Percentiles rank a stretch among this genome's conserved stretches.
These are phyloP conservation scores for Apeira syringaria DNA, from an alignment of 2,888 invertebrate genomes.

Conservation along the genomic window DNA sequence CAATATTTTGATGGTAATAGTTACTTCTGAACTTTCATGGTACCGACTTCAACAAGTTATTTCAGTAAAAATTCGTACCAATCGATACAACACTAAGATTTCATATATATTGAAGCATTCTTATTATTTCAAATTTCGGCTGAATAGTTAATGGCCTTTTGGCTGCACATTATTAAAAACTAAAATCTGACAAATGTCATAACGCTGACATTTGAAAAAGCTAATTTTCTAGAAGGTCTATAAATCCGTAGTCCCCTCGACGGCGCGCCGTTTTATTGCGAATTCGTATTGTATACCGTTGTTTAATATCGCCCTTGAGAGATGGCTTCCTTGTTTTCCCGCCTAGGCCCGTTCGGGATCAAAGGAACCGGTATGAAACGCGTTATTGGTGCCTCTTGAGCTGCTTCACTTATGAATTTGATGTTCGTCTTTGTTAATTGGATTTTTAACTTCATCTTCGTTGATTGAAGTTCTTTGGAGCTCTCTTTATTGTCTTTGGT, in stretches of 20 bases:
- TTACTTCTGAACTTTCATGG: too few relatives aligned
- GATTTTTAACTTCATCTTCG: neutral
- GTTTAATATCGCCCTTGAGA: conserved; percentile 30
- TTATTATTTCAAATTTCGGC: too few relatives aligned
- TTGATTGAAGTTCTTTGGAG: too few relatives aligned
- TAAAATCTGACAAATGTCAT: conserved; percentile 2
- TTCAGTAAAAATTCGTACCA: too few relatives aligned
- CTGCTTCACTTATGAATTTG: neutral
- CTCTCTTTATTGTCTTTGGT: neutral
- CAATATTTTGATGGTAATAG: too few relatives aligned
- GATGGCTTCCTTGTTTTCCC: conserved; percentile 16
- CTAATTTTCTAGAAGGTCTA: conserved; percentile 17
- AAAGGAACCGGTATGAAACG: conserved; percentile 14
- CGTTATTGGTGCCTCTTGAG: conserved; percentile 2
- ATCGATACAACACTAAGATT: too few relatives aligned
- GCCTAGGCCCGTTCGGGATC: conserved; percentile 10
- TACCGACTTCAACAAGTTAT: too few relatives aligned
- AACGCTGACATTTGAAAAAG: conserved; percentile 13
- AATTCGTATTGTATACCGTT: conserved; percentile 26
- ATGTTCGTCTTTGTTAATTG: neutral
- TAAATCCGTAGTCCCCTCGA: conserved; percentile 21
- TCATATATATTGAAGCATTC: too few relatives aligned
- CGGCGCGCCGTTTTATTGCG: conserved; percentile 23
- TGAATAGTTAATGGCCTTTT: neutral
- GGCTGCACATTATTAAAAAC: neutral